Base-by-base conservation (phyloP, 1,140 invertebrate genomes). In the Stenopsyche tienmushanensis region DNA sequence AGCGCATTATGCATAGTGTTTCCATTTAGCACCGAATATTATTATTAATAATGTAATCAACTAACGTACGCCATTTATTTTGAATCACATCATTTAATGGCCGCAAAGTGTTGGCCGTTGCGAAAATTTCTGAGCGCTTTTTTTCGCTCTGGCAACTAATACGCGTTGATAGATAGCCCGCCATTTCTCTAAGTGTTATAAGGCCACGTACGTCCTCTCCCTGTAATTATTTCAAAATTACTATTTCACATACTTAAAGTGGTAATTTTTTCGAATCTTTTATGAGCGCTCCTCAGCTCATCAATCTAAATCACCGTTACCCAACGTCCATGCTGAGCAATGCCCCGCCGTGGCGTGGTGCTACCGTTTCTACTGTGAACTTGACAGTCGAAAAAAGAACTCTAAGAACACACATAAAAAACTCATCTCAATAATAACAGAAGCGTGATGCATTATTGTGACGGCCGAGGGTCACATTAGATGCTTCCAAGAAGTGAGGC, bases 221-320 rank as follows among this genome's bases (percentile, higher is more conserved):
- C 50, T 50, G 54, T 59, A 64, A 64, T 67, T 52, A 53, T 42
- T 25, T 62, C 13, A 50, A 62, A 62, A 62, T 52, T 64, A 55
- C 54, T 54, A 52, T 64, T 64, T 64, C 59, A 62, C 49, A 62
- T 25, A 21, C 23, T 9, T 24, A 25, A 44, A 67, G 53, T 64
- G 60, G 53, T 23, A 23, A 55, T 62, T 62, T 66, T 62, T 62
- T 62, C 34, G 18, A 18, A 23, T n/a, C 29, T 44, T 47, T 58
- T 59, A 67, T 18, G 13, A 58, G 54, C 20, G 44, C 29, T 63
- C 49, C 59, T 67, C 45, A 42, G 34, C 23, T 59, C 66, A 67
- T 67, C 47, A 67, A 67, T 67, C 45, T 62, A 52, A 62, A 60
- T 67, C 62, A 60, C 13, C 44, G 55, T 67, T 67, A 60, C 53